Base-by-base conservation (phyloP, 1,140 invertebrate species). In the Lucilia cuprina region DNA sequence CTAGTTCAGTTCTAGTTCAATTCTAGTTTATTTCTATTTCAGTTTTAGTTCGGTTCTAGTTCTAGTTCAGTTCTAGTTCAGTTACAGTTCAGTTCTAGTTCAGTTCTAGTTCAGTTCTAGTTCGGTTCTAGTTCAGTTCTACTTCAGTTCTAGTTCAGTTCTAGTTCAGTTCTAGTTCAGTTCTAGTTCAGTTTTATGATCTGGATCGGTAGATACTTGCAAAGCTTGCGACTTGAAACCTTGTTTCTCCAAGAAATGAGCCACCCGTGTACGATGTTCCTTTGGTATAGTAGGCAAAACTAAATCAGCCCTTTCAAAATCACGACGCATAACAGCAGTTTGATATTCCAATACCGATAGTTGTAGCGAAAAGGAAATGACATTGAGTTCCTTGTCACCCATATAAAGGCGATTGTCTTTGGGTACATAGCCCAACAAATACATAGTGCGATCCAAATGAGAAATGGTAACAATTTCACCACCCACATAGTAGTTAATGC, bases 181-280 rank as follows among this genome's bases (percentile, higher is more conserved):
- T 30, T 30, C 25, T 30, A 30, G 25, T 30, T 30, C 25, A 30
- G 25, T 30, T 30, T 30, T 30, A 30, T 99, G 99, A 88, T 99
- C 99, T 0, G 97, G 95, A 92, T 99, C 99, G 77, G 97, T 97
- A 2, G 98, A 98, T 0, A 99, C 98, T 0, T 97, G 97, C 49
- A 99, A 92, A 0, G 99, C 99, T 94, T 99, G 98, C 86, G 97
- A 94, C 91, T 99, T 99, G 92, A 99, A 99, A 21, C 98, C 98
- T 95, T 99, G 98, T 92, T 99, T 99, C 90, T 99, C 98, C 7
- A 99, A 92, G 92, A 99, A 99, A 90, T 99, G 98, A 0, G 99
- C 99, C 0, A 99, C 98, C 85, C 98, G 93, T 0, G 98, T 99
- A 78, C 98, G 94, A 90, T 99, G 98, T 85, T 99, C 98, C 87